These are phyloP conservation scores for Mus spretus DNA, from an alignment of 2,797 vertebrate genomes.

Conservation along the genomic window DNA sequence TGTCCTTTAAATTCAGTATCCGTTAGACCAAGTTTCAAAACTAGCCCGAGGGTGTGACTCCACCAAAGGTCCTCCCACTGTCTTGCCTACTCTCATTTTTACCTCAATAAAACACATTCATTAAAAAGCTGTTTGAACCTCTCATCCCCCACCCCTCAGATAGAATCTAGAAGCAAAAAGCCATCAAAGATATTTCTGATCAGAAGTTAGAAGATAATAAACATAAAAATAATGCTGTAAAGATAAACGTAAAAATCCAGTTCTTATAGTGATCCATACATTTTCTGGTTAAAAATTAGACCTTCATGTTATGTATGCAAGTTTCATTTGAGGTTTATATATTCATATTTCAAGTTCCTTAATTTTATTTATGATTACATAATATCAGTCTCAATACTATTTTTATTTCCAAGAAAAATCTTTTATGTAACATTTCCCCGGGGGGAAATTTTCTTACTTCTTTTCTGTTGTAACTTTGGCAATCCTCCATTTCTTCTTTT, in stretches of 20 bases:
- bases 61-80: background rate
- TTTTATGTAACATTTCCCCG: slow-evolving; percentile 41
- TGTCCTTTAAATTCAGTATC: slow-evolving; percentile 27
- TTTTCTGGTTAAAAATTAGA: slow-evolving; percentile 5
- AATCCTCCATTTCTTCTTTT: slow-evolving; percentile 24
- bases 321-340: slow-evolving; percentile 26
- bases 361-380: slow-evolving; percentile 21
- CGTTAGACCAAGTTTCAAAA: background rate
- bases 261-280: slow-evolving; percentile 35
- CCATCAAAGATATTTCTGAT: slow-evolving; percentile 8
- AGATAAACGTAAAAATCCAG: background rate
- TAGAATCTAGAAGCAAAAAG: background rate
- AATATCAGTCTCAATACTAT: background rate
- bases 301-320: background rate
- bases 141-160: background rate
- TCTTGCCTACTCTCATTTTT: background rate
- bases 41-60: background rate
- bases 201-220: background rate
- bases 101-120: background rate
- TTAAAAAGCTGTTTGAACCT: background rate
- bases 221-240: background rate
- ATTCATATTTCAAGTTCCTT: slow-evolving; percentile 43
- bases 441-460: slow-evolving; percentile 49
- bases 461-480: slow-evolving; percentile 48
- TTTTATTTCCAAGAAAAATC: slow-evolving; percentile 50